phyloP scores from a whole-genome alignment of 2,113 vertebrate genomes.

The Axis porcinus region DNA sequence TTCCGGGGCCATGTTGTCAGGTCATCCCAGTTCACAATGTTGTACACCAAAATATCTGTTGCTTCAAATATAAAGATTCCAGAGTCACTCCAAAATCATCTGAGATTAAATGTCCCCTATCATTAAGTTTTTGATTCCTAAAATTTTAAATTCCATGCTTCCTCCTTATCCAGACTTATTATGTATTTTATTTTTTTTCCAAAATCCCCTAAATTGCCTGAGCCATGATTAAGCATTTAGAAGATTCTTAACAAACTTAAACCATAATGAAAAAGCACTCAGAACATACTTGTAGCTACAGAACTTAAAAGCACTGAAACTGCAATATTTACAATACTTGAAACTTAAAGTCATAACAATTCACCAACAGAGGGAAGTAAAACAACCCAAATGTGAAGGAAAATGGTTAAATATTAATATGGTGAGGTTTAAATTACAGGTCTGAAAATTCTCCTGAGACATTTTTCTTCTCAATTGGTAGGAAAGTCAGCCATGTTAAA shows the following conservation, averaged over 20 bases:
- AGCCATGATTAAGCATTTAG: slow-evolving; percentile 9
- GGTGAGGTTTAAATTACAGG: not conserved
- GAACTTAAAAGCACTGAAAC: slow-evolving; percentile 36
- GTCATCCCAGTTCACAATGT: not conserved
- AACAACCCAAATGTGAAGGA: not conserved
- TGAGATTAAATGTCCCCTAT: not conserved
- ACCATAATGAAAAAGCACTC: slow-evolving; percentile 13
- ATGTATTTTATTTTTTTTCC: not conserved
- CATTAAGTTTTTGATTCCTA: not conserved
- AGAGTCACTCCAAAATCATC: not conserved
- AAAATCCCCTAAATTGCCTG: not conserved
- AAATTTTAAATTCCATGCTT: not conserved
- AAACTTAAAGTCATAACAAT: not conserved
- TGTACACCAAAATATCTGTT: not conserved
- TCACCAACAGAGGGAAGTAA: not conserved
- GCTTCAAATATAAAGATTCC: not conserved
- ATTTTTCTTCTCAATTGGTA: not conserved
- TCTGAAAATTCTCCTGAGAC: not conserved
- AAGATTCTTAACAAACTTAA: not conserved
- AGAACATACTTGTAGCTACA: not conserved
- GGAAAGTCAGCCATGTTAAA: not conserved
- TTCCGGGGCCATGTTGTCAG: not conserved
- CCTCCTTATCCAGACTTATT: not conserved
- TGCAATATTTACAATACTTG: slow-evolving; percentile 34
- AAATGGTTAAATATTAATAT: slow-evolving; percentile 38